phyloP scores from a whole-genome alignment of 1,140 invertebrate genomes.

The Drosophila arizonae region DNA sequence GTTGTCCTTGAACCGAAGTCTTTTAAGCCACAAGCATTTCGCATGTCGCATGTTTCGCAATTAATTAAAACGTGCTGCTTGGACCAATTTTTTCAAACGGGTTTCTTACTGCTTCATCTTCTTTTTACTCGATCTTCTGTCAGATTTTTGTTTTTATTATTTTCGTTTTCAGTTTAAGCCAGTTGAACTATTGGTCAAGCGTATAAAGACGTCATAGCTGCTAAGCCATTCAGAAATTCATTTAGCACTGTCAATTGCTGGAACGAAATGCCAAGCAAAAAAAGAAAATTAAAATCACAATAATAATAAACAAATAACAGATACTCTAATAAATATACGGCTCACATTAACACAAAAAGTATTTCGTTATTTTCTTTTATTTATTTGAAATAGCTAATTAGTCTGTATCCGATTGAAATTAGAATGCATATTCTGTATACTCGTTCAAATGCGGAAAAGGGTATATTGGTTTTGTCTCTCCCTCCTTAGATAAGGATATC shows the following conservation, averaged over 20 bases:
- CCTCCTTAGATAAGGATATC: too few relatives aligned
- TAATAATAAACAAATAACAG: neutral
- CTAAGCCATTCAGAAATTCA: conserved; percentile 16
- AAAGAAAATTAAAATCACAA: too few relatives aligned
- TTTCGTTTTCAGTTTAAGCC: conserved; percentile 4
- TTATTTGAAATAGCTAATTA: too few relatives aligned
- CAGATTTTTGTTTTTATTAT: conserved; percentile 18
- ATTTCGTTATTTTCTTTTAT: too few relatives aligned
- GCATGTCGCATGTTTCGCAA: conserved; percentile 33
- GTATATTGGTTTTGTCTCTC: too few relatives aligned
- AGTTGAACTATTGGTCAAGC: conserved; percentile 7
- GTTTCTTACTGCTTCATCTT: conserved; percentile 16
- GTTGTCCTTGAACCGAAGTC: conserved; percentile 37
- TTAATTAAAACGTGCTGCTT: conserved; percentile 32
- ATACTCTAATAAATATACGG: neutral
- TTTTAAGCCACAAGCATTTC: too few relatives aligned
- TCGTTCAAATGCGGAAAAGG: too few relatives aligned
- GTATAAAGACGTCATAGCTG: conserved; percentile 6
- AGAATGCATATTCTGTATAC: too few relatives aligned
- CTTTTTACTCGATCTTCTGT: conserved; percentile 1
- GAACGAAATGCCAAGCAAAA: too few relatives aligned
- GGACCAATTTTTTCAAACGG: conserved; percentile 29
- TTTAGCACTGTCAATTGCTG: too few relatives aligned
- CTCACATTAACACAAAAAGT: too few relatives aligned
- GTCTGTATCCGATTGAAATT: too few relatives aligned